phyloP scores from a whole-genome alignment of 2,797 vertebrate species.

The Enteromius trimaculatus region DNA sequence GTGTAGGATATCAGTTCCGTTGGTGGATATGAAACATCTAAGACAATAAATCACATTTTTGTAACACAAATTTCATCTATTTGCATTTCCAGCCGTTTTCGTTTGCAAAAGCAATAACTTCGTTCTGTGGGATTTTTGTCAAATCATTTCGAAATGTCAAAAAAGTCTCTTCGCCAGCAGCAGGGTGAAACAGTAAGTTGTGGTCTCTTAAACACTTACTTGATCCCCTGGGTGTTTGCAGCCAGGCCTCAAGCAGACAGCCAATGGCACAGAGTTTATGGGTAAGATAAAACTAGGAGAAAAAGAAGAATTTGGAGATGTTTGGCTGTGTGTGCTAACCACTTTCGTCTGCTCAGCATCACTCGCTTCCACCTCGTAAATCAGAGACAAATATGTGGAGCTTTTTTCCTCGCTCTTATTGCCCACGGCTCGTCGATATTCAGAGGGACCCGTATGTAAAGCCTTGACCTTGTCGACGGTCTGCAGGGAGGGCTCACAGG shows the following conservation, averaged over 20 bases:
- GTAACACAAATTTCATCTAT: not conserved
- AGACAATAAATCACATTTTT: not conserved
- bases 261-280: not conserved
- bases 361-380: slow-evolving; percentile 51
- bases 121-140: not conserved
- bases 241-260: slow-evolving; percentile 17
- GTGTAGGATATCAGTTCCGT: not conserved
- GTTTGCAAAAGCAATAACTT: not conserved
- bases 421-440: slow-evolving; percentile 31
- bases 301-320: slow-evolving; percentile 51
- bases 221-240: slow-evolving; percentile 7
- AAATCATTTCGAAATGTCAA: slow-evolving; percentile 10
- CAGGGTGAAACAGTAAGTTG: slow-evolving; percentile 16
- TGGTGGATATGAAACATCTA: not conserved
- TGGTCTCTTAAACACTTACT: slow-evolving; percentile 32
- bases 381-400: slow-evolving; percentile 43
- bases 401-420: slow-evolving; percentile 3
- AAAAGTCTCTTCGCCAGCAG: not conserved
- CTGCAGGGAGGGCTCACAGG: not conserved
- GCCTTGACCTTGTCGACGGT: slow-evolving; percentile 34
- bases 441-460: slow-evolving; percentile 18
- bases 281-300: not conserved
- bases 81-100: not conserved
- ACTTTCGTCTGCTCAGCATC: slow-evolving; percentile 59
- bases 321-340: slow-evolving; percentile 34